phyloP scores from a whole-genome alignment of 2,888 invertebrate species.

The Aquatica leii region DNA sequence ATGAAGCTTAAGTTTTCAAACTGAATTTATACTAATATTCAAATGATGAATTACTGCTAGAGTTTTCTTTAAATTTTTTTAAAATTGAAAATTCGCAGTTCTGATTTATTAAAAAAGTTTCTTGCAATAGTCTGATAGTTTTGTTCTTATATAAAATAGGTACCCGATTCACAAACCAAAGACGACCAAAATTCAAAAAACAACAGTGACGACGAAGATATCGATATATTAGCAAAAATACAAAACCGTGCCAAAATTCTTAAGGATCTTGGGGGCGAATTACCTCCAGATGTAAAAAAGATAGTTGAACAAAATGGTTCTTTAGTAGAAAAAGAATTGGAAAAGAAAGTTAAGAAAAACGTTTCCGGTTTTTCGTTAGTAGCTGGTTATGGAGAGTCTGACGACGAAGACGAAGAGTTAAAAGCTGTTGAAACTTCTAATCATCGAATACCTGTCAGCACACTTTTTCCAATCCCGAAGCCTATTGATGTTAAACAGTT shows the following conservation, averaged over 20 bases:
- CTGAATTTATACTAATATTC: slow-evolving; percentile 51
- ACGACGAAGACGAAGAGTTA: slow-evolving; percentile 60
- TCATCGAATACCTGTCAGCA: slow-evolving; percentile 52
- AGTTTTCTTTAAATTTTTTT: slow-evolving; percentile 47
- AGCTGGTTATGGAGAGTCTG: slow-evolving; percentile 66
- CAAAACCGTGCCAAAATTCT: slow-evolving; percentile 60
- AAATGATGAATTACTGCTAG: slow-evolving; percentile 59
- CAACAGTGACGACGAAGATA: slow-evolving; percentile 54
- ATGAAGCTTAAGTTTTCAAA: slow-evolving; percentile 59
- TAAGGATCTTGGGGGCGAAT: slow-evolving; percentile 58
- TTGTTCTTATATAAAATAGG: too few species aligned
- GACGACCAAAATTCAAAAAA: slow-evolving; percentile 11
- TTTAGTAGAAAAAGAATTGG: slow-evolving; percentile 7
- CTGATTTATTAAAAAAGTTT: too few species aligned
- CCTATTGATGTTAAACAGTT: slow-evolving; percentile 57
- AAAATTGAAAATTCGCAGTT: slow-evolving; percentile 55
- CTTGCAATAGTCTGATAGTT: too few species aligned
- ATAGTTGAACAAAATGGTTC: slow-evolving; percentile 40
- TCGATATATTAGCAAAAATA: slow-evolving; percentile 57
- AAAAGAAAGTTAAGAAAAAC: slow-evolving; percentile 32
- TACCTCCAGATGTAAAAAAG: slow-evolving; percentile 54
- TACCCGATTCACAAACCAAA: too few species aligned
- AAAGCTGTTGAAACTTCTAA: slow-evolving; percentile 33
- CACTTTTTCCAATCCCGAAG: slow-evolving; percentile 62
- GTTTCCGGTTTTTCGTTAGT: slow-evolving; percentile 60